A percentile compares a stretch with the other conserved stretches of the same genome.
Evolutionary conservation across 2,113 vertebrate species (phyloP).

Genomic region (Cryptoleucopteryx plumbea): DNA sequence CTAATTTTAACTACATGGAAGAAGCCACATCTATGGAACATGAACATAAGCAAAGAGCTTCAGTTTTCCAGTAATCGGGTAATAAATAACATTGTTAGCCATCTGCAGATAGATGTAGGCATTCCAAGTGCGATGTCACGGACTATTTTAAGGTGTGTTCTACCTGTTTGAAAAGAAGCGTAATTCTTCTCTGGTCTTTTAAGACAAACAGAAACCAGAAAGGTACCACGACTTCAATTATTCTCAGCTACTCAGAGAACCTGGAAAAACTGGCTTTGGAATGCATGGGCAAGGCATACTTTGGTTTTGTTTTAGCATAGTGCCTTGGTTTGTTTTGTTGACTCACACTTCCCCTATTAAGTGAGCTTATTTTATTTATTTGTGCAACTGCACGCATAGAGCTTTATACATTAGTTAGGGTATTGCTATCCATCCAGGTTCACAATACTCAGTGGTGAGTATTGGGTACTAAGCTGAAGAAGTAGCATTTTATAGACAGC

Average conservation of each 20-base stretch:
- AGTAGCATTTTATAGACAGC: not conserved
- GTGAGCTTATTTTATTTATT: not conserved
- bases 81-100: not conserved
- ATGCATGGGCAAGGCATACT: not conserved
- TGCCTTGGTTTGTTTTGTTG: not conserved
- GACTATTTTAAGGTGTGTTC: not conserved
- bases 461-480: not conserved
- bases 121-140: not conserved
- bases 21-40: not conserved
- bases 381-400: accelerated
- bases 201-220: not conserved
- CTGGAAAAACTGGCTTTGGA: not conserved
- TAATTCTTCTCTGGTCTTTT: not conserved
- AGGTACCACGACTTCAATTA: accelerated
- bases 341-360: not conserved
- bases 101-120: not conserved
- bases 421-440: not conserved
- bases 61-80: not conserved
- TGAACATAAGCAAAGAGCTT: not conserved
- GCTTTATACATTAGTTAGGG: not conserved
- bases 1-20: not conserved
- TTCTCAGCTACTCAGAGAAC: not conserved
- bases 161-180: not conserved
- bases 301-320: not conserved
- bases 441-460: not conserved